Conservation (phyloP, 2,888 invertebrate genomes). For the Drosophila subsilvestris region DNA sequence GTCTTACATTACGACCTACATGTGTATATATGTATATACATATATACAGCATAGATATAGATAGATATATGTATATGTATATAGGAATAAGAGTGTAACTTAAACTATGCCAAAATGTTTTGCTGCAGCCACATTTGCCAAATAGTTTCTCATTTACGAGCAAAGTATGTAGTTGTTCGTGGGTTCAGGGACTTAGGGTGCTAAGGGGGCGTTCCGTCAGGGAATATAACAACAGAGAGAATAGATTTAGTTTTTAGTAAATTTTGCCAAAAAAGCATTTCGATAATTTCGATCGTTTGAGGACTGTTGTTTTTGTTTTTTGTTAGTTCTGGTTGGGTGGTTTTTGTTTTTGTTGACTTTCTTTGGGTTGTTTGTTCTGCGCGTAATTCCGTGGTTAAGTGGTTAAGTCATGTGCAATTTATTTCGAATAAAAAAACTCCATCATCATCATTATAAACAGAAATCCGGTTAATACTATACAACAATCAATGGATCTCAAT, state of each 20-base stretch:
- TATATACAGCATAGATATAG: constrained; percentile 21
- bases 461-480: constrained; percentile 43
- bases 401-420: constrained; percentile 44
- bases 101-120: constrained; percentile 35
- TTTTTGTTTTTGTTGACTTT: background rate
- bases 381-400: constrained; percentile 9
- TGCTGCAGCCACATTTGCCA: constrained; percentile 42
- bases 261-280: constrained; percentile 47
- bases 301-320: constrained; percentile 11
- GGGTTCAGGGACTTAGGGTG: background rate
- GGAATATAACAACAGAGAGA: constrained; percentile 11
- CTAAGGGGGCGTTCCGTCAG: background rate
- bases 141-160: constrained; percentile 36
- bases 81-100: constrained; percentile 14
- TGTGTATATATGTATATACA: constrained; percentile 34
- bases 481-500: constrained; percentile 18
- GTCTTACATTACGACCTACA: constrained; percentile 74
- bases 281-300: constrained; percentile 15
- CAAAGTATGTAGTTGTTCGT: constrained; percentile 18
- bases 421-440: constrained; percentile 28
- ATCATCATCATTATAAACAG: constrained; percentile 29
- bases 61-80: constrained; percentile 27
- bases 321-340: constrained; percentile 17
- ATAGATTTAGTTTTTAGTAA: constrained; percentile 33
- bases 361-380: background rate